phyloP scores from a whole-genome alignment of 2,888 invertebrate genomes.

The Bruchidius siliquastri region DNA sequence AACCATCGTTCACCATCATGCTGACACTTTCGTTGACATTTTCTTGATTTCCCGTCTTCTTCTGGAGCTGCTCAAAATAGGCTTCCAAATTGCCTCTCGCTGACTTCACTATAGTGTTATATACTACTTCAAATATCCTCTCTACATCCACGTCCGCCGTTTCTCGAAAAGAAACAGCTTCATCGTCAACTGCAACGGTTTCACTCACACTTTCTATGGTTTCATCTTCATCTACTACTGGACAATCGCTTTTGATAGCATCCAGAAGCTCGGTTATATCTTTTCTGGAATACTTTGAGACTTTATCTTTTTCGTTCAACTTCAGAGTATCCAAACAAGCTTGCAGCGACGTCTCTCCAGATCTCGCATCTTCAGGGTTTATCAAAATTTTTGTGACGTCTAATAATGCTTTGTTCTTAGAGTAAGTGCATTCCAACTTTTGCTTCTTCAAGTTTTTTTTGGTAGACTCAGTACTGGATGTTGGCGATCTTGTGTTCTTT shows the following conservation, averaged over 20 bases:
- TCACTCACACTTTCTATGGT: not conserved
- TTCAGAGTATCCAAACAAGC: not conserved
- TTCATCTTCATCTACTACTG: not conserved
- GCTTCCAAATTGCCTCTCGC: not conserved
- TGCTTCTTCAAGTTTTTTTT: constrained; percentile 8
- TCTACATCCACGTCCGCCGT: not conserved
- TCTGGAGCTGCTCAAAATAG: not conserved
- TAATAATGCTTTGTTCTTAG: constrained; percentile 39
- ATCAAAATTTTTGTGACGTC: constrained; percentile 28
- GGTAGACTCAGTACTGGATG: not conserved
- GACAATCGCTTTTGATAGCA: not conserved
- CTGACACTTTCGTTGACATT: constrained; percentile 8
- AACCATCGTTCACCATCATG: not conserved
- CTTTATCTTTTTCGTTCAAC: constrained; percentile 11
- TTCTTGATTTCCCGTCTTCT: not conserved
- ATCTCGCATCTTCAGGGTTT: not conserved
- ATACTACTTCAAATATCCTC: not conserved
- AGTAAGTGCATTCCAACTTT: constrained; percentile 16
- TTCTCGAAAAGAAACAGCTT: not conserved
- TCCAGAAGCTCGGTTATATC: constrained; percentile 11
- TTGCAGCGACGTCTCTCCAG: not conserved
- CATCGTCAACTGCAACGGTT: not conserved
- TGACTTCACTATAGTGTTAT: not conserved
- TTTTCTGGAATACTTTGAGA: constrained; percentile 17
- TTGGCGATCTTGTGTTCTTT: not conserved